Percentiles rank a stretch among this genome's conserved stretches.
phyloP scores from a whole-genome alignment of 2,888 invertebrate species.

The Drosophila formosana region DNA sequence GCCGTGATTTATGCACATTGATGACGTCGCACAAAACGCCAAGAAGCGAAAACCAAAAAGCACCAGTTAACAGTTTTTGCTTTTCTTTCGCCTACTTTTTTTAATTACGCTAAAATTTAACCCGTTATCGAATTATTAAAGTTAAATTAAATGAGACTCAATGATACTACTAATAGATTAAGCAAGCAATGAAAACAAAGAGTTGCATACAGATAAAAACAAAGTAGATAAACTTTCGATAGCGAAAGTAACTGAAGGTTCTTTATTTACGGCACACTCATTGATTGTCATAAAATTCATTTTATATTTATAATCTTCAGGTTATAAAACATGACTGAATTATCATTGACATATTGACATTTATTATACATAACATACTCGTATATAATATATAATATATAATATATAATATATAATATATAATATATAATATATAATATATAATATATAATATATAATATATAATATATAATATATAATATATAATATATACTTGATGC shows the following conservation, averaged over 20 bases:
- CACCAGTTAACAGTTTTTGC: constrained; percentile 32
- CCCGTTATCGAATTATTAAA: constrained; percentile 26
- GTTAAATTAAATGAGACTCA: not conserved
- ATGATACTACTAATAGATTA: not conserved
- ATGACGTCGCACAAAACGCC: constrained; percentile 67
- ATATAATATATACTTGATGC: too few relatives aligned
- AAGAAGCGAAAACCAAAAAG: constrained; percentile 5
- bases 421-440: too few relatives aligned
- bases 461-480: too few relatives aligned
- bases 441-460: too few relatives aligned
- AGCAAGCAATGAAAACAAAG: not conserved
- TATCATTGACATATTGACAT: not conserved
- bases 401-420: too few relatives aligned
- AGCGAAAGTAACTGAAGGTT: not conserved
- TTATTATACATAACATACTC: too few relatives aligned
- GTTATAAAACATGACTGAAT: not conserved
- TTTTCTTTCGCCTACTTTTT: constrained; percentile 39
- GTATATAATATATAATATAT: too few relatives aligned
- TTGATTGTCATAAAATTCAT: not conserved
- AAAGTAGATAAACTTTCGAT: not conserved
- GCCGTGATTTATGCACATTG: constrained; percentile 79
- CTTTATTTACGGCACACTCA: not conserved
- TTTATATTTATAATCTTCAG: not conserved
- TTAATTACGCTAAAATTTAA: constrained; percentile 48
- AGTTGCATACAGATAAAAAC: not conserved